Evolutionary conservation across 2,113 vertebrate genomes (phyloP), one percentile per base, ranked within the genome.

Genomic region (Athene cunicularia): DNA sequence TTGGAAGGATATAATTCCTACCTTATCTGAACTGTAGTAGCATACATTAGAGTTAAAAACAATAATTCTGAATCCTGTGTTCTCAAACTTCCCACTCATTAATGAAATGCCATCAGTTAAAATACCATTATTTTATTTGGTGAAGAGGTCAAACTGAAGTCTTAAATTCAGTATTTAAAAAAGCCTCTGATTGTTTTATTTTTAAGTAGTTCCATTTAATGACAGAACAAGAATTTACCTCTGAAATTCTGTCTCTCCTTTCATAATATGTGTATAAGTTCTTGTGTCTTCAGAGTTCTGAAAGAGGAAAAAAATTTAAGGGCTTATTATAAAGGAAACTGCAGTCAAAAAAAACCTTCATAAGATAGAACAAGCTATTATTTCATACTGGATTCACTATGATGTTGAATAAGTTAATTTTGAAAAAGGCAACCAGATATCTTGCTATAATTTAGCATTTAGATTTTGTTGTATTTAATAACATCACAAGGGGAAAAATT

Each of bases 181-280:
- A 30, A 17, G 9, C 23, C 26, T 56, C 12, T 49, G 28, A 32
- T 5, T 49, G 27, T 23, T 50, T 71, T 12, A 37, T 41, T 62
- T 81, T 87, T 32, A 43, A 64, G 15, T 6, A 35, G 14, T 32
- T 70, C 28, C 24, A 35, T 39, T 76, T 81, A 83, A 60, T 32
- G 12, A 58, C 67, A 94, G 63, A 80, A 9, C 13, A 64, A 55
- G 55, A 88, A 94, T 68, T 96, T 98, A 98, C 98, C 98, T 98
- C 82, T 97, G 87, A 60, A 86, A 35, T 56, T 93, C 92, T 74
- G 73, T 27, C 83, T 86, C 95, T 88, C 80, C 77, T 94, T 96
- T 98, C 80, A 50, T 4, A 81, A 75, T 37, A 83, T 2, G 56
- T 14, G 73, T 97, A 4, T 68, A 53, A 94, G 86, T 71, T 53